Conservation (phyloP, 2,888 invertebrate genomes). For the Erebia ligea region DNA sequence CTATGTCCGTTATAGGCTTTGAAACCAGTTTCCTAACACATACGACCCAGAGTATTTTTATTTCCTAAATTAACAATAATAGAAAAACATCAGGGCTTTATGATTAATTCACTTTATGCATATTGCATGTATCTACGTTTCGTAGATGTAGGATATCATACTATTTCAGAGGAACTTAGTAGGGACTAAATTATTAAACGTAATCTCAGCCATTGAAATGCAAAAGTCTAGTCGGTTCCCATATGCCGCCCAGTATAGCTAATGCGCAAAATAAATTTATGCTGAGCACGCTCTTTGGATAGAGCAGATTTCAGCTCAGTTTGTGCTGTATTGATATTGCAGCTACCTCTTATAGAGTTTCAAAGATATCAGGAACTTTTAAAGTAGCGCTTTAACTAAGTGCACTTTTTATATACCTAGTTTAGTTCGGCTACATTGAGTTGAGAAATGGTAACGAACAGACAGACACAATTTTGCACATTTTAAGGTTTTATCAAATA, state of each 20-base stretch:
- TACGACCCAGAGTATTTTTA: too few relatives aligned
- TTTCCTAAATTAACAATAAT: too few relatives aligned
- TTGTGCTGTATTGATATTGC: constrained; percentile 30
- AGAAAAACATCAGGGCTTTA: too few relatives aligned
- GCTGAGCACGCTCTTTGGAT: constrained; percentile 29
- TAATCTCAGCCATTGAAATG: constrained; percentile 27
- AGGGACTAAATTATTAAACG: constrained; percentile 9
- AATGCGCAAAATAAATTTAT: constrained; percentile 35
- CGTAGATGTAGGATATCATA: neutral
- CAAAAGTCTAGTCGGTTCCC: constrained; percentile 31
- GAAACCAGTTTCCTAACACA: too few relatives aligned
- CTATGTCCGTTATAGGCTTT: too few relatives aligned
- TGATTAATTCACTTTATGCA: too few relatives aligned
- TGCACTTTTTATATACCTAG: too few relatives aligned
- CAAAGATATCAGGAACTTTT: neutral
- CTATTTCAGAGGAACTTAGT: neutral
- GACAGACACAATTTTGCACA: neutral
- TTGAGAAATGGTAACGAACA: too few relatives aligned
- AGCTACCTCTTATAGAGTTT: constrained; percentile 8
- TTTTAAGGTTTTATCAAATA: neutral
- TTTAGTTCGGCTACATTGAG: too few relatives aligned
- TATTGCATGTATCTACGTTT: too few relatives aligned
- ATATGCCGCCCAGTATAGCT: constrained; percentile 31
- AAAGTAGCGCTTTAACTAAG: neutral
- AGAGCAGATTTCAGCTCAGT: constrained; percentile 26